A percentile compares a stretch with the other conserved stretches of the same genome.
phyloP scores from a whole-genome alignment of 2,797 vertebrate species.

The Pangasius mekongensis region DNA sequence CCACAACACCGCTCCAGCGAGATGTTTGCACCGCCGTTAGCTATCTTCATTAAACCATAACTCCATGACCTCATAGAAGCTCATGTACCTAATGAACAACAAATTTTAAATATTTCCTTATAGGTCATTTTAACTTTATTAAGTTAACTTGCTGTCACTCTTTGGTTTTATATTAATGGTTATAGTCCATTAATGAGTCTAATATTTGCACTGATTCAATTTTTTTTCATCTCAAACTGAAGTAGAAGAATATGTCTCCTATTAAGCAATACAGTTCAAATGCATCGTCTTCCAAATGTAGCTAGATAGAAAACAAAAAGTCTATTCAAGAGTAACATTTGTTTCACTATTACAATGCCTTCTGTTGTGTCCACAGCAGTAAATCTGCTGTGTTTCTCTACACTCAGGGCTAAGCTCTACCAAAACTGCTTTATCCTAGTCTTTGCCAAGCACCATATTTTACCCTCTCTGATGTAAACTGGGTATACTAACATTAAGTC shows the following conservation, averaged over 20 bases:
- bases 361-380: slow-evolving; percentile 45
- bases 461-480: slow-evolving; percentile 54
- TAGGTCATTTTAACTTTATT: neutral
- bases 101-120: slow-evolving; percentile 11
- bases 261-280: neutral
- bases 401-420: slow-evolving; percentile 38
- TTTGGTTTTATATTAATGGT: neutral
- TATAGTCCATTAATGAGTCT: neutral
- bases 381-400: slow-evolving; percentile 52
- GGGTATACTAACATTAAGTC: slow-evolving; percentile 43
- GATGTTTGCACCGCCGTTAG: slow-evolving; percentile 23
- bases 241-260: slow-evolving; percentile 27
- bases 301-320: slow-evolving; percentile 22
- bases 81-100: slow-evolving; percentile 25
- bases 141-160: neutral
- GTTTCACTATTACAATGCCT: slow-evolving; percentile 30
- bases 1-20: slow-evolving; percentile 20
- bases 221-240: neutral
- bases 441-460: slow-evolving; percentile 51
- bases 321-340: slow-evolving; percentile 21
- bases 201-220: neutral
- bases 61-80: slow-evolving; percentile 10
- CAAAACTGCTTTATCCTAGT: slow-evolving; percentile 27
- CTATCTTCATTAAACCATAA: slow-evolving; percentile 26
- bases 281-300: slow-evolving; percentile 3